Percentiles rank a stretch among this genome's conserved stretches.
phyloP scores from a whole-genome alignment of 2,888 invertebrate genomes.

The Lutraria lutraria region DNA sequence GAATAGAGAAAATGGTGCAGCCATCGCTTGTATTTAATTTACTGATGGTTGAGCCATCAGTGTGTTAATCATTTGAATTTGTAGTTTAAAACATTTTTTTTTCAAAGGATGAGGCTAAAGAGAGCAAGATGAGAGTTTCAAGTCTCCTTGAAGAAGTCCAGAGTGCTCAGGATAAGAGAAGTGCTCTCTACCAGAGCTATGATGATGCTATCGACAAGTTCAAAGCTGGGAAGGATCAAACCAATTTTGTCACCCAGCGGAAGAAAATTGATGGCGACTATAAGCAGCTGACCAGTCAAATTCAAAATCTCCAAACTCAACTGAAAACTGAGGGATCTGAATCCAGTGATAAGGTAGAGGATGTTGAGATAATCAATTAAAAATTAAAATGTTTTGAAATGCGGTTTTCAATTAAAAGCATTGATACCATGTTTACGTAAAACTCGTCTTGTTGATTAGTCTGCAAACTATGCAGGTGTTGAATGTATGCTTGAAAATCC shows the following conservation, averaged over 20 bases:
- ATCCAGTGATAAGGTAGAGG: constrained; percentile 89
- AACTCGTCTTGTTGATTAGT: no score
- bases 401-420: no score
- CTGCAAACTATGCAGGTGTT: no score
- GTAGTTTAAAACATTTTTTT: not conserved
- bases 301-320: constrained; percentile 88
- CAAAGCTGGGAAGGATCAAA: constrained; percentile 89
- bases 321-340: constrained; percentile 90
- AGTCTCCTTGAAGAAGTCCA: constrained; percentile 89
- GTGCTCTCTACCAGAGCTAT: constrained; percentile 89
- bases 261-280: constrained; percentile 89
- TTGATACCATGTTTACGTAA: no score
- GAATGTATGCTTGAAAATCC: no score
- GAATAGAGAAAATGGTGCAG: no score
- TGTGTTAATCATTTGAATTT: no score
- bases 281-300: constrained; percentile 88
- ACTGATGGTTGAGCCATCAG: no score
- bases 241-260: constrained; percentile 86
- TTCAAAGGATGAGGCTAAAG: constrained; percentile 88
- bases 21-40: no score
- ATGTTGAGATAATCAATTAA: not conserved
- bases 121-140: constrained; percentile 87
- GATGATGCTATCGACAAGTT: constrained; percentile 89
- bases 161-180: constrained; percentile 89
- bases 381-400: no score